Conservation (phyloP, 2,797 vertebrate species). For the Falco naumanni region DNA sequence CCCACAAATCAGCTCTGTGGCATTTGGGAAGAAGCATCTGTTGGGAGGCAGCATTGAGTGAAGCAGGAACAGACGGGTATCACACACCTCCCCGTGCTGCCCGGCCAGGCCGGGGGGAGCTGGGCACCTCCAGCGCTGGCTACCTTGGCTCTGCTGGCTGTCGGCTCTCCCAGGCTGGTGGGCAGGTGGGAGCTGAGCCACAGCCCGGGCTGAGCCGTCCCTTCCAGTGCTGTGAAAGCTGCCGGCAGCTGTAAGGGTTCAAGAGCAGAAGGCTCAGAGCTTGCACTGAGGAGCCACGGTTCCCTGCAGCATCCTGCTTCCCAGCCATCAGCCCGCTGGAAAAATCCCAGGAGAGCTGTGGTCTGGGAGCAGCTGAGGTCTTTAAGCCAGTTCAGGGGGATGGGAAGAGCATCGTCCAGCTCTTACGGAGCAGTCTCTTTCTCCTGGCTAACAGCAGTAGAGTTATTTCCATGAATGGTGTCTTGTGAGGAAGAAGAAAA, state of each 20-base stretch:
- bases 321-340: not conserved
- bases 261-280: not conserved
- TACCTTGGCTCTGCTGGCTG: not conserved
- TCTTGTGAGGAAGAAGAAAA: not conserved
- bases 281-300: not conserved
- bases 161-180: too few species aligned
- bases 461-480: not conserved
- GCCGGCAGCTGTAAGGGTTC: not conserved
- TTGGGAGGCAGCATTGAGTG: not conserved
- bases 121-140: not conserved
- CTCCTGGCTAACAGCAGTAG: not conserved
- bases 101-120: too few species aligned
- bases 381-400: not conserved
- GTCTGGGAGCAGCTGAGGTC: not conserved
- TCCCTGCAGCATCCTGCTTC: not conserved
- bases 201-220: not conserved
- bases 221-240: not conserved
- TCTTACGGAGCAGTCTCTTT: not conserved
- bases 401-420: not conserved
- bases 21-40: not conserved
- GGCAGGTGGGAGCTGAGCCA: not conserved
- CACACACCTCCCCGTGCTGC: too few species aligned
- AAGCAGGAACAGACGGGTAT: too few species aligned
- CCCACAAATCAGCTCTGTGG: not conserved
- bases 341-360: not conserved